These are phyloP conservation scores for Scaptomyza parva DNA, from an alignment of 2,888 invertebrate species.

Conservation along the genomic window DNA sequence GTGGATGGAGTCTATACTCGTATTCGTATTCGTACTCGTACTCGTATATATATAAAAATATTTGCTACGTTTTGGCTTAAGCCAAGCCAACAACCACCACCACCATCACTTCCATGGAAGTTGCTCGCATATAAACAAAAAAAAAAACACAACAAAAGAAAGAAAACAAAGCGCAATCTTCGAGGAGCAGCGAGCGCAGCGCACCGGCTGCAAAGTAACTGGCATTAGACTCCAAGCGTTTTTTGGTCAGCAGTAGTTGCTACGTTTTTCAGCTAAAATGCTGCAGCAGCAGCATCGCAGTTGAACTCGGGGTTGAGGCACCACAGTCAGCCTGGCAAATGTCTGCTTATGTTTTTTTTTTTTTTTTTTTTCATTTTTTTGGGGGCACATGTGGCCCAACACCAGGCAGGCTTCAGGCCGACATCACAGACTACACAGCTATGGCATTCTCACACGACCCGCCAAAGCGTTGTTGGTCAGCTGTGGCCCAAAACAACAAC, in stretches of 20 bases:
- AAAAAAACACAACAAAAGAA: slow-evolving; percentile 27
- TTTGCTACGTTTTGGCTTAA: slow-evolving; percentile 76
- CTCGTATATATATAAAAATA: slow-evolving; percentile 72
- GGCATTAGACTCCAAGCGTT: slow-evolving; percentile 62
- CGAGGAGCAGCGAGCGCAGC: no score
- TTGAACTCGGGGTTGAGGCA: slow-evolving; percentile 82
- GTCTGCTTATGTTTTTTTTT: slow-evolving; percentile 26
- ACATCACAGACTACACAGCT: slow-evolving; percentile 8
- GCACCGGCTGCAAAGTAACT: slow-evolving; percentile 37
- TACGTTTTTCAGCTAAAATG: slow-evolving; percentile 50
- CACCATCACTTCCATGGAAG: slow-evolving; percentile 84
- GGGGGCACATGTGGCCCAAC: slow-evolving; percentile 70
- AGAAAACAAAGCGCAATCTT: slow-evolving; percentile 38
- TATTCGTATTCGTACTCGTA: no score
- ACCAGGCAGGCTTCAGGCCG: slow-evolving; percentile 22
- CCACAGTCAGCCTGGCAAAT: slow-evolving; percentile 29
- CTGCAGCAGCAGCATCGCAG: slow-evolving; percentile 49
- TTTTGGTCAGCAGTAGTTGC: slow-evolving; percentile 65
- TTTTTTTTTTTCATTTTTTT: no score
- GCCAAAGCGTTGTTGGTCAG: slow-evolving; percentile 48
- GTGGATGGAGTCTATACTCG: slow-evolving; percentile 59
- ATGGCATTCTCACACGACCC: slow-evolving; percentile 71
- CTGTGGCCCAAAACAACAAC: no score
- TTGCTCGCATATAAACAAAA: slow-evolving; percentile 63
- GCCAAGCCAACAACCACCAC: no score